Evolutionary conservation across 2,797 vertebrate species (phyloP).

Genomic region (Spondyliosoma cantharus): DNA sequence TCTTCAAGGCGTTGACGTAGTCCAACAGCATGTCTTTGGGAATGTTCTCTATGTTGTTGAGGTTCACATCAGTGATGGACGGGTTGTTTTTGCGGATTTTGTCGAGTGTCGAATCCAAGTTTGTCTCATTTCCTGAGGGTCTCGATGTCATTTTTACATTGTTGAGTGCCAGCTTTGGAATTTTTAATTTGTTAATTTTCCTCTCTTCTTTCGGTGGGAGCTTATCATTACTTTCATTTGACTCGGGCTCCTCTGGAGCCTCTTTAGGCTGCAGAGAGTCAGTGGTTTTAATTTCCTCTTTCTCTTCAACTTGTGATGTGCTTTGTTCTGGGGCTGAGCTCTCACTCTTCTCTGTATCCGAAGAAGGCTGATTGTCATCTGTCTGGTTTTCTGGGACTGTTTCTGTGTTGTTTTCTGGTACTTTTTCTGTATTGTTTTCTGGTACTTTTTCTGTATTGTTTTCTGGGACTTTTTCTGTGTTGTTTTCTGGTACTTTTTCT

Average conservation of each 20-base stretch:
- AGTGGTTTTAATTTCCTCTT: constrained; percentile 49
- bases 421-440: constrained; percentile 39
- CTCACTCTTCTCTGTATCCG: constrained; percentile 37
- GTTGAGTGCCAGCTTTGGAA: constrained; percentile 90
- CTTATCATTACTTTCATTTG: constrained; percentile 58
- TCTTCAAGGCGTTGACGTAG: constrained; percentile 93
- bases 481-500: constrained; percentile 37
- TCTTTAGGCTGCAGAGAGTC: constrained; percentile 32
- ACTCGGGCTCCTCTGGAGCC: constrained; percentile 47
- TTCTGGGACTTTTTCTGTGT: constrained; percentile 34
- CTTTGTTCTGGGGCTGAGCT: constrained; percentile 15
- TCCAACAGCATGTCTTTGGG: constrained; percentile 96
- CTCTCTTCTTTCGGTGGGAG: constrained; percentile 83
- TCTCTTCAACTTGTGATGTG: constrained; percentile 41
- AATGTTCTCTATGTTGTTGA: constrained; percentile 99
- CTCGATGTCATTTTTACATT: constrained; percentile 94
- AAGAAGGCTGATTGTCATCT: constrained; percentile 21
- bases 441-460: constrained; percentile 23
- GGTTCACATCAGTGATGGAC: constrained; percentile 91
- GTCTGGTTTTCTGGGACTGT: constrained; percentile 22
- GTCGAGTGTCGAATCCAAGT: constrained; percentile 92
- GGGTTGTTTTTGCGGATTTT: constrained; percentile 91
- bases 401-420: constrained; percentile 32
- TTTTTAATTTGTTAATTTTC: constrained; percentile 91
- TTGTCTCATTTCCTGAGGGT: constrained; percentile 97